Percentiles rank a stretch among this genome's conserved stretches.
These are phyloP conservation scores for Agonopterix subpropinquella DNA, from an alignment of 2,888 invertebrate species.

Conservation along the genomic window DNA sequence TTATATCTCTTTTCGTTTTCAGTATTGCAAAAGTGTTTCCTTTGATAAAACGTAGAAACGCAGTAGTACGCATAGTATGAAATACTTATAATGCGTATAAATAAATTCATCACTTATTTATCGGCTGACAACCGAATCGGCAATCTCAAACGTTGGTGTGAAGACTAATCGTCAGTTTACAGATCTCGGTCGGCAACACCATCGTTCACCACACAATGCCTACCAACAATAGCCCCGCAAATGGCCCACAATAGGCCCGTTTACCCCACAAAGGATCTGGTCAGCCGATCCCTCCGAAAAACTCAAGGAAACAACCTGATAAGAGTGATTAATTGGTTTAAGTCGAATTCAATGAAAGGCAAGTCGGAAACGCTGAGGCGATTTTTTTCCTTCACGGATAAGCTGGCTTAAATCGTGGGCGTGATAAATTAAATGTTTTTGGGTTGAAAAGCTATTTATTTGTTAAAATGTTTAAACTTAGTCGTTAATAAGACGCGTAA, in stretches of 20 bases:
- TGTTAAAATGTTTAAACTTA: neutral
- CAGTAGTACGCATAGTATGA: too few relatives aligned
- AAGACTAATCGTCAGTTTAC: conserved; percentile 65
- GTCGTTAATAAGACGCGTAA: too few relatives aligned
- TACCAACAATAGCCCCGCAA: conserved; percentile 32
- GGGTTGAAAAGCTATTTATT: neutral
- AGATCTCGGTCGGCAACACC: conserved; percentile 41
- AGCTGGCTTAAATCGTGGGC: conserved; percentile 28
- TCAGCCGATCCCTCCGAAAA: conserved; percentile 51
- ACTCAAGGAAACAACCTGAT: conserved; percentile 63
- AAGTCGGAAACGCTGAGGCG: conserved; percentile 35
- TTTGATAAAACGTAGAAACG: too few relatives aligned
- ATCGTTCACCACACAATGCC: conserved; percentile 62
- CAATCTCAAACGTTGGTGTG: conserved; percentile 10
- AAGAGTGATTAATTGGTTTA: conserved; percentile 73
- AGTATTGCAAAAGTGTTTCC: too few relatives aligned
- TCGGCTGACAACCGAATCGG: conserved; percentile 1
- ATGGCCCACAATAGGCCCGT: conserved; percentile 40
- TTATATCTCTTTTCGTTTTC: too few relatives aligned
- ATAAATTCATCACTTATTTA: too few relatives aligned
- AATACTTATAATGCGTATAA: too few relatives aligned
- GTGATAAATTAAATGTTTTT: conserved; percentile 1
- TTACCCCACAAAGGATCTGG: conserved; percentile 55
- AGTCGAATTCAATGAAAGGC: conserved; percentile 68
- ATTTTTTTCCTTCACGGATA: conserved; percentile 39